Evolutionary conservation across 2,797 vertebrate species (phyloP), one percentile per base, ranked within the genome.

Genomic region (Sebastes minor): DNA sequence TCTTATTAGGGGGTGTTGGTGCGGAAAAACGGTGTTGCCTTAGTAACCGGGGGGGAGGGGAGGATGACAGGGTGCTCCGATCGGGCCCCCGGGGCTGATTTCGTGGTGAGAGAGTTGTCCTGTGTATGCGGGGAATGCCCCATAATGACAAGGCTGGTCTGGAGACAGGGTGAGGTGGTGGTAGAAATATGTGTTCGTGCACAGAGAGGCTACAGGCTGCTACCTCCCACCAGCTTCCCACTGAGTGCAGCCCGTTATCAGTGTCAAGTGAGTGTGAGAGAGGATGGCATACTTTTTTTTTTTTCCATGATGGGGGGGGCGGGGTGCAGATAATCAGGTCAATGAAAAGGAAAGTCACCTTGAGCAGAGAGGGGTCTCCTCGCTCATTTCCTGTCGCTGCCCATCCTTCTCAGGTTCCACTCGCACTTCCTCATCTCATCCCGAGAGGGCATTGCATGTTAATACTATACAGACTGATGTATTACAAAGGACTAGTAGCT

Each of bases 271-370:
- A 86, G 80, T 83, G 66, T 33, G 80, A 53, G 80, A 81, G 80
- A 69, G 71, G 80, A 87, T 86, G 91, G 88, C 89, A 92, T 90
- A 85, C 83, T 88, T 94, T 88, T 94, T 88, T 90, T 88, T 88
- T 88, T 90, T 90, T 90, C 84, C 84, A 80, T 77, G 61, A 83
- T 81, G 60, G 70, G 56, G 56, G 65, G 78, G 86, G 86, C 8
- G 71, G 82, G 71, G 89, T 61, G 74, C 64, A 91, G 86, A 92
- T 93, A 92, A 95, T 92, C 88, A 91, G 91, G 93, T 95, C 91
- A 94, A 81, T 89, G 88, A 85, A 81, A 88, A 77, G 82, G 89
- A 94, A 93, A 94, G 92, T 94, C 94, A 95, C 94, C 92, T 96
- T 95, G 92, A 93, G 87, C 78, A 32, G 52, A 76, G 86, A 85